Evolutionary conservation across 2,888 invertebrate genomes (phyloP).

Genomic region (Phyto melanocephala): DNA sequence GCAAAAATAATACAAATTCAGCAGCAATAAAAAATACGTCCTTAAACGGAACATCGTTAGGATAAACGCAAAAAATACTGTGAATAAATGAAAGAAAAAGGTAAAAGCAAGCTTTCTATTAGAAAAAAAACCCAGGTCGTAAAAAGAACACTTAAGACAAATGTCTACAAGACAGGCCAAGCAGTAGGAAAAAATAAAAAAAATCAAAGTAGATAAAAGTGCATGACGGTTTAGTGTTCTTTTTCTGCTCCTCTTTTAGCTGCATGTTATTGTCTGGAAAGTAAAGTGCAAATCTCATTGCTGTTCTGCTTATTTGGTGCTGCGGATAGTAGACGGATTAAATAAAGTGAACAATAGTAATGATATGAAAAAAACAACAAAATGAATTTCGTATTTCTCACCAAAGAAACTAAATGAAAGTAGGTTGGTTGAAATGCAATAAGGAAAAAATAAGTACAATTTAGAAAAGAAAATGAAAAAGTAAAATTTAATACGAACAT

Average conservation of each 20-base stretch:
- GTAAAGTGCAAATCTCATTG: conserved; percentile 9
- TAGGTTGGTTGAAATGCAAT: not conserved
- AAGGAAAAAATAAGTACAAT: not conserved
- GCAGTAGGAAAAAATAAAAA: not conserved
- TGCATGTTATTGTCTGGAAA: conserved; percentile 42
- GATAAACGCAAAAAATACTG: conserved; percentile 12
- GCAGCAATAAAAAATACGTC: not conserved
- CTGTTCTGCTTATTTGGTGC: not conserved
- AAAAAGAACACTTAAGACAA: conserved; percentile 52
- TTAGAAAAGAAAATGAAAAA: conserved; percentile 2
- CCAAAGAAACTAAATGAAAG: not conserved
- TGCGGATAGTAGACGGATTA: conserved; percentile 47
- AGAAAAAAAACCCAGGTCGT: conserved; percentile 26
- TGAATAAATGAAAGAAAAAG: conserved; percentile 16
- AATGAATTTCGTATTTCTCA: conserved; percentile 29
- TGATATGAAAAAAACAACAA: not conserved
- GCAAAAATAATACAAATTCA: not conserved
- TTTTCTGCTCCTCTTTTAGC: not conserved
- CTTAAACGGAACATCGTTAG: conserved; percentile 30
- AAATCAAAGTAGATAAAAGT: conserved; percentile 51
- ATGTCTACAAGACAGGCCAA: conserved; percentile 54
- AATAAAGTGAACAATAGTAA: conserved; percentile 23
- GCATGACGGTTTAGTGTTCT: conserved; percentile 23
- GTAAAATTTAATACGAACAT: conserved; percentile 31
- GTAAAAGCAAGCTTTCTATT: conserved; percentile 24